These are phyloP conservation scores for Mobula birostris DNA, from an alignment of 2,113 vertebrate species.

Conservation along the genomic window DNA sequence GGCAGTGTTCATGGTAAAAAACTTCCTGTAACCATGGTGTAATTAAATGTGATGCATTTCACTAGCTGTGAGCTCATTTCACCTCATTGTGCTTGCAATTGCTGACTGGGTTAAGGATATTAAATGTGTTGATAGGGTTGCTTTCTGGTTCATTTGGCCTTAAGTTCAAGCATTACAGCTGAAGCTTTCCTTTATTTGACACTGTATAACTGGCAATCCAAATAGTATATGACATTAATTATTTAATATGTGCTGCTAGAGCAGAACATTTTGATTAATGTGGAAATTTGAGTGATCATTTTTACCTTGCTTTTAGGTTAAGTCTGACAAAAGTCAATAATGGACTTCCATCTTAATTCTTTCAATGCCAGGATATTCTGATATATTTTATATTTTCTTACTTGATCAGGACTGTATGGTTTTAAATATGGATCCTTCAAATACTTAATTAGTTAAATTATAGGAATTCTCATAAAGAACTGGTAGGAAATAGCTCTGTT, in stretches of 20 bases:
- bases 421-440: not conserved
- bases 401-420: no score
- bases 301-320: not conserved
- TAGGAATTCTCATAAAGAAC: not conserved
- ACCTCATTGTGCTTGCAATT: not conserved
- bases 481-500: not conserved
- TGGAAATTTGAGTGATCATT: not conserved
- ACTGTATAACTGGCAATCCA: not conserved
- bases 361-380: not conserved
- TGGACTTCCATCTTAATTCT: not conserved
- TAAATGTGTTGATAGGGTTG: not conserved
- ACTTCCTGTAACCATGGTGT: not conserved
- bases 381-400: not conserved
- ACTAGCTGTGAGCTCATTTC: not conserved
- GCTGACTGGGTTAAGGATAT: not conserved
- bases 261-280: not conserved
- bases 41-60: not conserved
- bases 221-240: not conserved
- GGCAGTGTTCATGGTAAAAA: not conserved
- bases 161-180: not conserved
- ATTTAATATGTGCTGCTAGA: not conserved
- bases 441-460: not conserved
- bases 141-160: not conserved
- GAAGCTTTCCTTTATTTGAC: not conserved
- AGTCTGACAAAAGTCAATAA: not conserved